Conservation (phyloP, 2,888 invertebrate genomes). For the Chydorus sphaericus region DNA sequence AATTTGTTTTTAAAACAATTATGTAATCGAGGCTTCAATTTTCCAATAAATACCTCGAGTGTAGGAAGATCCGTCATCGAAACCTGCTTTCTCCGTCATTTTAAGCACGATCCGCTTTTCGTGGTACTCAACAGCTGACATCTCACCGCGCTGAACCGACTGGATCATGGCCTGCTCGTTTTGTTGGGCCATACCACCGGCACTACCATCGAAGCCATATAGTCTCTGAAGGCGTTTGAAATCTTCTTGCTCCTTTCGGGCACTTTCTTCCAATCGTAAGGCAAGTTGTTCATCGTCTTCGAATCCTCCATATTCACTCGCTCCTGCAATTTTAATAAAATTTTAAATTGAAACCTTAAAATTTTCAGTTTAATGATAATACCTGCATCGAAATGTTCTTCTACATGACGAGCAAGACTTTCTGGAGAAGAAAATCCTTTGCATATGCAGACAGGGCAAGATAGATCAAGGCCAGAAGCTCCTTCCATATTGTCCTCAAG, state of each 20-base stretch:
- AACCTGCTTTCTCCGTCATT: conserved; percentile 57
- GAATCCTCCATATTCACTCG: not conserved
- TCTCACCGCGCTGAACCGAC: conserved; percentile 70
- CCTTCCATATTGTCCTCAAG: conserved; percentile 25
- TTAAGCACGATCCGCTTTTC: conserved; percentile 61
- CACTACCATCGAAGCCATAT: conserved; percentile 10
- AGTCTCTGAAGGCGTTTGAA: conserved; percentile 19
- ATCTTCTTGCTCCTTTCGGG: conserved; percentile 4
- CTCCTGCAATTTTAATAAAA: not conserved
- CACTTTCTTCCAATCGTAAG: not conserved
- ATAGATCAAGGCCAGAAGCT: conserved; percentile 26
- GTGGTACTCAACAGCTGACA: conserved; percentile 72
- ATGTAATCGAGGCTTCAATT: not conserved
- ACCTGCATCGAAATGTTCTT: conserved; percentile 60
- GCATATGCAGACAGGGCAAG: not conserved
- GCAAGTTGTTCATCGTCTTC: not conserved
- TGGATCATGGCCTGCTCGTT: conserved; percentile 60
- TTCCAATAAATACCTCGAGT: conserved; percentile 44
- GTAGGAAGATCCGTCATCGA: conserved; percentile 66
- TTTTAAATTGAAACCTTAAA: not conserved
- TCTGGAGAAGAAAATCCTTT: conserved; percentile 26
- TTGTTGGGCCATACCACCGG: conserved; percentile 56
- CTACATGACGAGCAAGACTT: conserved; percentile 51
- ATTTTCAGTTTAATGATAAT: no score
- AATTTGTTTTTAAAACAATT: not conserved